Evolutionary conservation across 2,797 vertebrate genomes (phyloP), one percentile per base, ranked within the genome.

Genomic region (Florisuga fusca): DNA sequence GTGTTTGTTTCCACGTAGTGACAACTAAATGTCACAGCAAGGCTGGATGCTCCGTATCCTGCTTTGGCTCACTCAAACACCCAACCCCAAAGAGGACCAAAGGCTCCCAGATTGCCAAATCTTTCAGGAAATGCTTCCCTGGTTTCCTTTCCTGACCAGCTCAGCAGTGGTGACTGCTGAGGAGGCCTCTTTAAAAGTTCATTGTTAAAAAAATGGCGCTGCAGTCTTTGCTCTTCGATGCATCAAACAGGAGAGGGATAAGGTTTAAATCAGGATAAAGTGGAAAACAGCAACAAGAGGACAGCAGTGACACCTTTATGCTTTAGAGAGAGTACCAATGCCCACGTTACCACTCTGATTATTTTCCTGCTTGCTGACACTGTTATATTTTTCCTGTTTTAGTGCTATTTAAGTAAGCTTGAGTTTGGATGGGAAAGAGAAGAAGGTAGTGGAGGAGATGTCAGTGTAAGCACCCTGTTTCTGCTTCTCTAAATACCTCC

Each of bases 31-130:
- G 0, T 54, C 20, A 16, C 17, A 31, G 68, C n/a, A 23, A 46
- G 29, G 34, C 54, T 62, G 0, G 0, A 53, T 78, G 43, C 2
- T 38, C 9, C 1, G 20, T 29, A 9, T 33, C 36, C 48, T 55
- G 16, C 48, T 51, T 51, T n/a, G 34, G 43, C 22, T 53, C 12
- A 10, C 17, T 12, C 0, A 1, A 51, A n/a, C 12, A n/a, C 17
- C 54, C 16, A 58, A 19, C 26, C 34, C 53, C 58, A 67, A 27
- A 87, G 67, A n/a, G 31, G 19, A 29, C 43, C 14, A 27, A 50
- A 57, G 38, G 53, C 38, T 77, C 26, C 36, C 53, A 26, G 50
- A 57, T 45, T 34, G 25, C 43, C 57, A 74, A 3, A 53, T 58
- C 51, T 25, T 71, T 36, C 43, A 14, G 9, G 26, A 82, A 54